phyloP scores from a whole-genome alignment of 2,888 invertebrate species.

The Lasioglossum calceatum region DNA sequence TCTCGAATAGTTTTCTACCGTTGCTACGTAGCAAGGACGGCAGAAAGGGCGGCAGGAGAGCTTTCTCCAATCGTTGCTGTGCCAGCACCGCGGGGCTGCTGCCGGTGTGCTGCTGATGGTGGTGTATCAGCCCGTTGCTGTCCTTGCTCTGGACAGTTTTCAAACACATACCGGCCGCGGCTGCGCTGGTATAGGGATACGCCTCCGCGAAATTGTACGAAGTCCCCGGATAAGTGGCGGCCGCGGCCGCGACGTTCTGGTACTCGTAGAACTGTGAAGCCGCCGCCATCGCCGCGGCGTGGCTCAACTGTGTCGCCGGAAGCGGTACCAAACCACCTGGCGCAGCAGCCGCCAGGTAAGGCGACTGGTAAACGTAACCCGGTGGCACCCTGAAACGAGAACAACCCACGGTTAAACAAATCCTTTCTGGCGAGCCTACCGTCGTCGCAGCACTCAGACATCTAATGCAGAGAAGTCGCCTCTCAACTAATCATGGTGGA shows the following conservation, averaged over 20 bases:
- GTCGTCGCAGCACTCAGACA: conserved; percentile 50
- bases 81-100: conserved; percentile 75
- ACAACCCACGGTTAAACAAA: conserved; percentile 33
- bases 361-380: conserved; percentile 91
- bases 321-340: conserved; percentile 89
- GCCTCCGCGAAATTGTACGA: conserved; percentile 91
- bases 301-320: conserved; percentile 88
- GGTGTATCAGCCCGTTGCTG: conserved; percentile 75
- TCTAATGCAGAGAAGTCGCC: conserved; percentile 47
- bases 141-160: conserved; percentile 75
- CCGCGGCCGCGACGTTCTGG: conserved; percentile 90
- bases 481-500: conserved; percentile 35
- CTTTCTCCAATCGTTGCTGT: conserved; percentile 79
- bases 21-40: conserved; percentile 82
- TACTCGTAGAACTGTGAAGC: conserved; percentile 94
- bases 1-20: conserved; percentile 76
- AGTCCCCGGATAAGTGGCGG: conserved; percentile 89
- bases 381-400: conserved; percentile 88
- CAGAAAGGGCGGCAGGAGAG: conserved; percentile 80
- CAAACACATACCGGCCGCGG: conserved; percentile 87
- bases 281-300: conserved; percentile 91
- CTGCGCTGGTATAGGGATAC: conserved; percentile 88
- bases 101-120: conserved; percentile 71
- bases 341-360: conserved; percentile 87
- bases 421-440: not conserved